Evolutionary conservation across 2,888 invertebrate species (phyloP), one percentile per base, ranked within the genome.

Genomic region (Ochlodes sylvanus): DNA sequence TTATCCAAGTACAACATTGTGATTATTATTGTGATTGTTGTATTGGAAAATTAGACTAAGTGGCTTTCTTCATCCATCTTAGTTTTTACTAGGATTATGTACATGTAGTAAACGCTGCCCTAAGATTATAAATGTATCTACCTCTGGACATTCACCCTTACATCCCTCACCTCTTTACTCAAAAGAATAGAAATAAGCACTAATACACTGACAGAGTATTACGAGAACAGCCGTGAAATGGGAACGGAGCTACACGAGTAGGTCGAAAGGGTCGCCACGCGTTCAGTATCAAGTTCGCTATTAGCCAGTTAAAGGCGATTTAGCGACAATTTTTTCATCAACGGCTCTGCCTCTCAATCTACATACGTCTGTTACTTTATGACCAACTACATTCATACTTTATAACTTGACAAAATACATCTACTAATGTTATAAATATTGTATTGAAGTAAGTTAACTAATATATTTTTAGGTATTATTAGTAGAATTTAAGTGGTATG

Each of bases 261-360:
- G 79, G 79, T 79, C 79, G 79, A 71, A 73, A 77, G 78, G 75
- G 52, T 52, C 52, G 52, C 52, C 15, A 21, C 76, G 78, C 73
- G 72, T 74, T 69, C 74, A 74, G 78, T 83, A 87, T 85, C 87
- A 87, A 89, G 87, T 88, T 88, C 75, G 76, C 84, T 80, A 90
- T 90, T 92, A 90, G 82, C 85, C 82, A 86, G 88, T 92, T 91
- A 89, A 84, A 71, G 79, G 72, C 84, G 85, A 89, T 90, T 87
- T 87, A 75, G 68, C 77, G 81, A 78, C 89, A 91, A 92, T 92
- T 83, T 87, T 88, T 79, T 84, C 84, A 91, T 92, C 87, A 90
- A 74, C 77, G 78, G 78, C 73, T 78, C 83, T 79, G 80, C 76
- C 76, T 73, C 74, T 78, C 83, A 82, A 85, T 88, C 81, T 83